phyloP scores from a whole-genome alignment of 2,113 vertebrate species.

The Puffinus mauretanicus region DNA sequence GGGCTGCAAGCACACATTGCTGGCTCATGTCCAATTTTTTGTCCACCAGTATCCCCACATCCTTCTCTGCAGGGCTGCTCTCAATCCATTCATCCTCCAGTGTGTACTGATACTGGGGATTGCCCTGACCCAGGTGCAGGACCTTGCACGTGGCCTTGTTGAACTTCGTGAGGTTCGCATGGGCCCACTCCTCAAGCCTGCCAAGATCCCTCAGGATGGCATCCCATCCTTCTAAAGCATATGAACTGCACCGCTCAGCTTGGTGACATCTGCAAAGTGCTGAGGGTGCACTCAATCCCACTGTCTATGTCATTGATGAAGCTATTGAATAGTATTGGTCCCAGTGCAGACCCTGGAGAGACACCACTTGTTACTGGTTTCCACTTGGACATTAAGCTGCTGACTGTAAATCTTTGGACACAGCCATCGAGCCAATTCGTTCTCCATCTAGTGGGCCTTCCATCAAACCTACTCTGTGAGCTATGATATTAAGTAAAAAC shows the following conservation, averaged over 20 bases:
- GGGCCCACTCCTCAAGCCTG: neutral
- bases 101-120: neutral
- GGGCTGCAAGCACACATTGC: accelerated
- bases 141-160: neutral
- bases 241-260: neutral
- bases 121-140: neutral
- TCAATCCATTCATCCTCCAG: neutral
- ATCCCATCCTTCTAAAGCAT: neutral
- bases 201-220: neutral
- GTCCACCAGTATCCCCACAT: neutral
- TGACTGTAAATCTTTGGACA: neutral
- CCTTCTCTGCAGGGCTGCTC: neutral
- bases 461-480: neutral
- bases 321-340: neutral
- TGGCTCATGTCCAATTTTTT: neutral
- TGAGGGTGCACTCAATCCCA: neutral
- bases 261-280: neutral
- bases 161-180: neutral
- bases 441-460: neutral
- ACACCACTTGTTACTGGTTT: neutral
- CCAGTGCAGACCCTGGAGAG: neutral
- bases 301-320: neutral
- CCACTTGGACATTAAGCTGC: neutral
- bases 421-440: neutral
- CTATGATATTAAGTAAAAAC: neutral